Percentiles rank a stretch among this genome's conserved stretches.
These are phyloP conservation scores for Zele albiditarsus DNA, from an alignment of 2,888 invertebrate species.

Conservation along the genomic window DNA sequence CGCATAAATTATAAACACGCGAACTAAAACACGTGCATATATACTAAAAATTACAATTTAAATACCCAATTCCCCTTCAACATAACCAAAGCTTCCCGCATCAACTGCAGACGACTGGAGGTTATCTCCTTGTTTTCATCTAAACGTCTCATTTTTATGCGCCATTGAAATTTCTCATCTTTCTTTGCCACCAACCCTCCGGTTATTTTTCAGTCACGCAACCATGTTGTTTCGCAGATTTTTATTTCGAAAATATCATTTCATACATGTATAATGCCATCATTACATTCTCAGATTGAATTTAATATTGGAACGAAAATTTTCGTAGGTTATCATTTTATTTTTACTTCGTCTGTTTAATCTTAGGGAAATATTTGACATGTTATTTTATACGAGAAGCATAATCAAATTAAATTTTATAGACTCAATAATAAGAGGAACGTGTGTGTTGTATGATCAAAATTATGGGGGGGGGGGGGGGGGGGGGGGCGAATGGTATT, in stretches of 20 bases:
- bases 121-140: constrained; percentile 69
- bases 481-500: too few relatives aligned
- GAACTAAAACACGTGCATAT: constrained; percentile 54
- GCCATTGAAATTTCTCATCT: constrained; percentile 66
- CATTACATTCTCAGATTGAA: background rate
- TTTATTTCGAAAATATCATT: background rate
- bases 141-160: constrained; percentile 71
- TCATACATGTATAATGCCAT: background rate
- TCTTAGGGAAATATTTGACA: background rate
- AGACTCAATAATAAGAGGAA: too few relatives aligned
- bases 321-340: background rate
- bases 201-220: constrained; percentile 34
- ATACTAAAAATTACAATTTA: constrained; percentile 71
- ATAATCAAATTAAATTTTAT: too few relatives aligned
- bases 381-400: background rate
- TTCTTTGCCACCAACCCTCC: constrained; percentile 36
- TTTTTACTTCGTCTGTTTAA: background rate
- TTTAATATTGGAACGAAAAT: background rate
- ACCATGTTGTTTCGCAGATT: background rate
- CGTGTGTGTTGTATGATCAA: too few relatives aligned
- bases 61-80: constrained; percentile 59
- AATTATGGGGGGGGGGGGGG: too few relatives aligned
- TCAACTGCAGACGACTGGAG: constrained; percentile 37
- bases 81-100: constrained; percentile 51
- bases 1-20: constrained; percentile 70